Evolutionary conservation across 2,888 invertebrate species (phyloP), one percentile per base, ranked within the genome.

Genomic region (Polyommatus iphigenia): DNA sequence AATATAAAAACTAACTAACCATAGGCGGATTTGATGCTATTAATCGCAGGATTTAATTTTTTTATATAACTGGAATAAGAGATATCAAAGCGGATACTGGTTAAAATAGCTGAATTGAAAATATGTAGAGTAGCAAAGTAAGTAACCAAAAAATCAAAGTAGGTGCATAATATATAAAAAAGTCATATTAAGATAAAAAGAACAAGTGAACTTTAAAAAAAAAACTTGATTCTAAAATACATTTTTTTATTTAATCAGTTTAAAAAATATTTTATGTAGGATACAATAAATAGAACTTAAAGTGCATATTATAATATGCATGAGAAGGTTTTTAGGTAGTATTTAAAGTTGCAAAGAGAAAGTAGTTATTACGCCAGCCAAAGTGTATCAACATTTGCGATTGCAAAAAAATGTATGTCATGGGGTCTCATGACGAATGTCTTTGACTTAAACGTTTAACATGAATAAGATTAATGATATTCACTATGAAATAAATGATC

Each of bases 341-440:
- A 76, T 80, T 80, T 79, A 86, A 85, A 81, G 78, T 76, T 83
- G 83, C 83, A 84, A 83, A 90, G 93, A 87, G 93, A 93, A 93
- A 92, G 93, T 89, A 84, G 81, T 83, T 82, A 81, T 84, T 85
- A 88, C 86, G 85, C 90, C 83, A 85, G 88, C 87, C 86, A 89
- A 92, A 90, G 87, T 89, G 90, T 92, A 91, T 86, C 90, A 88
- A 86, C 86, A 86, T 84, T 86, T 86, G 87, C 83, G 85, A 86
- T 83, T 86, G 87, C 83, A 87, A 90, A 89, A 72, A 92, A 93
- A 24, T 85, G 88, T 88, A 85, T 89, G 91, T 87, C 87, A 90
- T 87, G 88, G 86, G 90, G 90, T 91, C 89, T 88, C 86, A 84
- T 82, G 85, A 84, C 85, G 85, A 88, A 85, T 77, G 29, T 67